Evolutionary conservation across 2,888 invertebrate genomes (phyloP), one percentile per base, ranked within the genome.

Genomic region (Oscheius sp.): DNA sequence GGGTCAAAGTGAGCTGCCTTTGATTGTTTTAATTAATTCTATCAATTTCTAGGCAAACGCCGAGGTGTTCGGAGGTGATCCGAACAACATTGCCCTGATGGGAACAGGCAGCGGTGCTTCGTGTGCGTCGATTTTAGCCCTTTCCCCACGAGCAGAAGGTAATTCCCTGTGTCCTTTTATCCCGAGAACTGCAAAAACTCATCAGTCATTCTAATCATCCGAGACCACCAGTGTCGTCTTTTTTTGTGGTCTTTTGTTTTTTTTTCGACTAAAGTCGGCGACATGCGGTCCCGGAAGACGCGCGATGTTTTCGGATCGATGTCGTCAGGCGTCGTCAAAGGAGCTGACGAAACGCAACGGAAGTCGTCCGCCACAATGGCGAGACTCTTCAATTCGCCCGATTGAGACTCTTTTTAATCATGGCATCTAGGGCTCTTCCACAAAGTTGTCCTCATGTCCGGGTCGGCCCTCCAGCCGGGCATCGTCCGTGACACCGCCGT

Each of bases 101-200:
- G 88, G 88, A n/a, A 84, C 86, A 29, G 88, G 88, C 5, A 80
- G 84, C 6, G 88, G 88, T 27, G 88, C 88, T 2, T 76, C 87
- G 1, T 78, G 86, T 12, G 88, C 87, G 7, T 86, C 86, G 16
- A 73, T 88, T 2, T 74, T 88, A 6, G 86, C 88, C 18, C 72
- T 88, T 12, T 88, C 88, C 13, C 88, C 88, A 7, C 75, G 79
- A 73, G 87, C 86, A 5, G 85, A 85, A 74, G 85, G 87, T 83
- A 29, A 55, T 5, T 45, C 9, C 49, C 18, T 13, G 18, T 49
- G 49, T 18, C 13, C 49, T 13, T 3, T 13, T 13, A 9, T 9
- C 18, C 16, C 16, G 49, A 49, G 13, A 18, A 49, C 5, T 3
- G 3, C 35, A 9, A 35, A 35, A 35, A 35, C 49, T 21, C 25